These are phyloP conservation scores for Sapajus apella DNA, from an alignment of 2,113 vertebrate genomes.

Conservation along the genomic window DNA sequence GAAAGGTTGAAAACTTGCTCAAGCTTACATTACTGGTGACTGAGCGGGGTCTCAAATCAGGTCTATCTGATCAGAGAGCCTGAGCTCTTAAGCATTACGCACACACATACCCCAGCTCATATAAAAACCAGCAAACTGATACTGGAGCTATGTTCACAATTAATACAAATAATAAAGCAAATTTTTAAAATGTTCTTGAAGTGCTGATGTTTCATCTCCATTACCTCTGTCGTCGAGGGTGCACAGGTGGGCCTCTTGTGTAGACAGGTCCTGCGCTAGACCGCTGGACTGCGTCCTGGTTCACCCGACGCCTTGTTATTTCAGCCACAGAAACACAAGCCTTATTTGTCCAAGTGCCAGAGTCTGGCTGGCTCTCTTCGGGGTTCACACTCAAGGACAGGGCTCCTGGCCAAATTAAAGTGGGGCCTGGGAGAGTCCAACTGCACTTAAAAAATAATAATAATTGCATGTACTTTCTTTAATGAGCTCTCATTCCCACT, in stretches of 20 bases:
- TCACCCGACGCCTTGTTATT: neutral
- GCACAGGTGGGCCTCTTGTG: accelerated
- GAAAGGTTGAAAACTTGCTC: neutral
- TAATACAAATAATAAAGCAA: neutral
- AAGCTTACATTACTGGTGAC: no score
- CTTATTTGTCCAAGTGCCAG: neutral
- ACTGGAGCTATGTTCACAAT: neutral
- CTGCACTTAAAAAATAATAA: slow-evolving; percentile 68
- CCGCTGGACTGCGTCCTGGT: accelerated
- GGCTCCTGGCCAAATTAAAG: slow-evolving; percentile 70
- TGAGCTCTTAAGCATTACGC: neutral
- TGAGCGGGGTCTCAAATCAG: neutral
- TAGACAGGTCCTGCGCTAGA: no score
- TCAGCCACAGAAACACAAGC: neutral
- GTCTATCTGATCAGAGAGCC: neutral
- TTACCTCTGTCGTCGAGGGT: neutral
- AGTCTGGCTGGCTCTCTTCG: slow-evolving; percentile 61
- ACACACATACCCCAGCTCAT: no score
- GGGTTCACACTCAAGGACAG: slow-evolving; percentile 68
- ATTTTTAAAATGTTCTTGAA: neutral
- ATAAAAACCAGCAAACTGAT: neutral
- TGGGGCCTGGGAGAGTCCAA: slow-evolving; percentile 54
- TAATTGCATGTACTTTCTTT: slow-evolving; percentile 69
- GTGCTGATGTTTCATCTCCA: no score
- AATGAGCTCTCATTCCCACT: slow-evolving; percentile 63